Evolutionary conservation across 2,113 vertebrate genomes (phyloP).

Genomic region (Grus americana): DNA sequence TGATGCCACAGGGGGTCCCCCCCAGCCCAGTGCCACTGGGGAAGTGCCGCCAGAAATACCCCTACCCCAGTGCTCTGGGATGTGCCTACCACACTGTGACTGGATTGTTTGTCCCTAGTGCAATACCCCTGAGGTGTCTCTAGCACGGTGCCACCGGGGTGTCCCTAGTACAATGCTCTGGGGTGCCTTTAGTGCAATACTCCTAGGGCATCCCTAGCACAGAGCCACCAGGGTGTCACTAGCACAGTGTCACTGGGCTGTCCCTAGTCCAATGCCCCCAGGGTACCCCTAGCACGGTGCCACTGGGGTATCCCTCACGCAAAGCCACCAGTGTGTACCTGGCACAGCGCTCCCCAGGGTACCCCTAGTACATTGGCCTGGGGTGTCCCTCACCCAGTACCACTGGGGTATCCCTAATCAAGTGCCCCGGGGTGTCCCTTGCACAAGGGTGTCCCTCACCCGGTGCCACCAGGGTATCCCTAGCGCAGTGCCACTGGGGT

Average conservation of each 20-base stretch:
- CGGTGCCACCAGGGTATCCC: background rate
- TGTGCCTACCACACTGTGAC: background rate
- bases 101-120: too few species aligned
- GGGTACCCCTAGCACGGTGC: background rate
- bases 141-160: too few species aligned
- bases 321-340: background rate
- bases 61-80: fast-evolving
- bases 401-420: too few species aligned
- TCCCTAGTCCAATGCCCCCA: background rate
- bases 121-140: background rate
- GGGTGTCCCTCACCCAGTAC: background rate
- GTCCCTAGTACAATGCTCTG: too few species aligned
- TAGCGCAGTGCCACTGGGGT: too few species aligned
- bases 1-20: too few species aligned
- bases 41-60: background rate
- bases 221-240: background rate
- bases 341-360: background rate
- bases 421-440: background rate
- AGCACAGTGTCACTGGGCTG: background rate
- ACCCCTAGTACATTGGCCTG: too few species aligned
- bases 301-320: background rate
- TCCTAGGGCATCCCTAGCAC: background rate
- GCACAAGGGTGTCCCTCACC: background rate
- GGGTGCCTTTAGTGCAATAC: background rate
- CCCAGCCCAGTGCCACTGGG: too few species aligned